A percentile compares a stretch with the other conserved stretches of the same genome.
Evolutionary conservation across 1,140 invertebrate species (phyloP).

Genomic region (Spodoptera frugiperda): DNA sequence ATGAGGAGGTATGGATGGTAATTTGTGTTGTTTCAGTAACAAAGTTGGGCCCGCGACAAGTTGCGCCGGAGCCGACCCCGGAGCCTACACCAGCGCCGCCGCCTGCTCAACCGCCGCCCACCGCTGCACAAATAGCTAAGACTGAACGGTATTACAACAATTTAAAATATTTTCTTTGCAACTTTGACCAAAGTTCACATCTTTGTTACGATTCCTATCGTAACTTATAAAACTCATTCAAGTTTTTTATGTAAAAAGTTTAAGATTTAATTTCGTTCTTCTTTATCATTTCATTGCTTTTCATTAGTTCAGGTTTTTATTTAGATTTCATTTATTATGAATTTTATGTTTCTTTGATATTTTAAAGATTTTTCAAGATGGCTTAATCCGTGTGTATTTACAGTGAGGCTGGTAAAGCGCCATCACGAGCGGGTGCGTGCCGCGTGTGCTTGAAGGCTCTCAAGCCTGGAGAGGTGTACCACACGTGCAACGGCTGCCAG

Average conservation of each 20-base stretch:
- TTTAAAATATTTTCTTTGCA: not conserved
- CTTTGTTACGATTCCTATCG: constrained; percentile 13
- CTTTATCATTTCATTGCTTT: constrained; percentile 28
- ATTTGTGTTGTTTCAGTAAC: constrained; percentile 82
- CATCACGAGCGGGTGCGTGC: constrained; percentile 91
- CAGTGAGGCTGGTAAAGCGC: constrained; percentile 89
- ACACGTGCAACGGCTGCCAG: constrained; percentile 94
- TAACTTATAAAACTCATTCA: constrained; percentile 19
- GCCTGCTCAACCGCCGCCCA: constrained; percentile 74
- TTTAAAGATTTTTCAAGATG: not conserved
- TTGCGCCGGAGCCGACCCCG: constrained; percentile 85
- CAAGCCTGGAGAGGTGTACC: constrained; percentile 93
- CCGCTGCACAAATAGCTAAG: constrained; percentile 66
- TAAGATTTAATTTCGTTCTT: constrained; percentile 14
- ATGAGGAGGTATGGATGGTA: not conserved
- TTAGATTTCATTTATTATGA: not conserved
- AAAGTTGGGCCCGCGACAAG: constrained; percentile 88
- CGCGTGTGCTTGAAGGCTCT: constrained; percentile 95
- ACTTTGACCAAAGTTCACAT: not conserved
- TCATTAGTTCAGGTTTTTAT: constrained; percentile 14
- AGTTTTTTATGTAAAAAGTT: constrained; percentile 19
- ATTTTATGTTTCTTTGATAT: no score
- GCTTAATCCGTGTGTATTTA: constrained; percentile 17
- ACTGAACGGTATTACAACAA: constrained; percentile 74
- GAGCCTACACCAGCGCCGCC: constrained; percentile 81